Conservation (phyloP, 2,113 vertebrate genomes). For the Neolamprologus modestus region DNA sequence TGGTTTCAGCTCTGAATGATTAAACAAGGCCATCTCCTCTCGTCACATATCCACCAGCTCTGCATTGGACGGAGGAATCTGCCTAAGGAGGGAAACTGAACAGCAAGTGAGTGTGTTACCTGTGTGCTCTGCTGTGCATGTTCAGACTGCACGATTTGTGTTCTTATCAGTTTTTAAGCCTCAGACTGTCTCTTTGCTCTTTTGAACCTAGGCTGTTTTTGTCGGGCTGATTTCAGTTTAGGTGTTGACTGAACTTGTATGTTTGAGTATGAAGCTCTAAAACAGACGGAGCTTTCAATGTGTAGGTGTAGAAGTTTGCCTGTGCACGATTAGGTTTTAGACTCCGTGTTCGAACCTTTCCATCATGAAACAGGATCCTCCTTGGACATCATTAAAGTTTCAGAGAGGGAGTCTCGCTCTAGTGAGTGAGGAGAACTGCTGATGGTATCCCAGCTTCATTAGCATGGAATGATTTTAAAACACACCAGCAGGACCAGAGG, state of each 20-base stretch:
- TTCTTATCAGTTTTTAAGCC: background rate
- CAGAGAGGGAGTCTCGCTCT: slow-evolving; percentile 43
- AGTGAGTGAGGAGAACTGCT: slow-evolving; percentile 9
- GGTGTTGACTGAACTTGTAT: background rate
- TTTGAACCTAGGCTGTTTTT: background rate
- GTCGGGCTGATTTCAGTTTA: background rate
- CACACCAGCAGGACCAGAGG: background rate
- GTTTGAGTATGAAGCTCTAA: background rate
- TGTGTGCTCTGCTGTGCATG: background rate
- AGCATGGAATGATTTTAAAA: background rate
- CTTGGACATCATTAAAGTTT: slow-evolving; percentile 53
- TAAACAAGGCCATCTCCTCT: background rate
- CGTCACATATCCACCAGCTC: background rate
- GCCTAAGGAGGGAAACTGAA: background rate
- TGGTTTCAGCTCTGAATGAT: slow-evolving; percentile 38
- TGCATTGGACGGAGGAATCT: background rate
- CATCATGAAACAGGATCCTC: slow-evolving; percentile 38
- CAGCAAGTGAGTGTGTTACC: background rate
- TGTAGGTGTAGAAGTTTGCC: rapidly evolving
- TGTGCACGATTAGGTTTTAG: background rate
- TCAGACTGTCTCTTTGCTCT: background rate
- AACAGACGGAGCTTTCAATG: background rate
- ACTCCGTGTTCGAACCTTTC: background rate
- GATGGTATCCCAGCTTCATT: background rate
- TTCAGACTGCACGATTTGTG: background rate